phyloP scores from a whole-genome alignment of 2,797 vertebrate species.

The Lepilemur ruficaudatus region DNA sequence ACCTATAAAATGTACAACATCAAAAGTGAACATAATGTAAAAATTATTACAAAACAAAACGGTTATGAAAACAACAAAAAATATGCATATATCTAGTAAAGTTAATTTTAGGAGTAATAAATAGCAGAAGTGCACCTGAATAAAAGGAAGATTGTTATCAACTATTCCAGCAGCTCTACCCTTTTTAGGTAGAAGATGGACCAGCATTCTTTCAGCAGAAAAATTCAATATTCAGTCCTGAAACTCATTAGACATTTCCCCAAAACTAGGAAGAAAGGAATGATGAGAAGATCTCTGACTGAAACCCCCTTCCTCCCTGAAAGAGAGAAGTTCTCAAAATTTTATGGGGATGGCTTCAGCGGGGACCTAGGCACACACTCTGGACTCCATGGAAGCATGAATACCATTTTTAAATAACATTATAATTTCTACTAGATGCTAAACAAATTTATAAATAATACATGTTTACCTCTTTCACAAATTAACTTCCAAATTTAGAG shows the following conservation, averaged over 20 bases:
- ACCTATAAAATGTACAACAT: background rate
- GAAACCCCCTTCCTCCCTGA: background rate
- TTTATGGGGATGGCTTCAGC: background rate
- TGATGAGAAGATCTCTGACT: background rate
- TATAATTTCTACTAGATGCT: background rate
- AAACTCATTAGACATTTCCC: background rate
- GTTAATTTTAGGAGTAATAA: background rate
- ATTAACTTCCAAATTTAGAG: conserved; percentile 21
- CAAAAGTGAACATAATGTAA: background rate
- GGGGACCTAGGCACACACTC: background rate
- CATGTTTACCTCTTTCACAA: background rate
- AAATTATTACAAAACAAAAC: background rate
- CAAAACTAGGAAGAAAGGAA: background rate
- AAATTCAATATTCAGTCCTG: background rate
- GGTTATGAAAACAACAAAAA: background rate
- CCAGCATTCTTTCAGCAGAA: background rate
- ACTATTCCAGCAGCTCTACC: background rate
- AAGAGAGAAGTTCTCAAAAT: background rate
- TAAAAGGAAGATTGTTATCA: background rate
- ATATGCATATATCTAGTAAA: background rate
- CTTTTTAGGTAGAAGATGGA: background rate
- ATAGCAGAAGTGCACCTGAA: background rate
- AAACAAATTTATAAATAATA: conserved; percentile 16
- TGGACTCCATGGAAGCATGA: background rate
- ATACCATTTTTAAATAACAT: background rate